Percentiles rank a stretch among this genome's conserved stretches.
Conservation (phyloP, 2,113 vertebrate species). For the Tamias sibiricus region DNA sequence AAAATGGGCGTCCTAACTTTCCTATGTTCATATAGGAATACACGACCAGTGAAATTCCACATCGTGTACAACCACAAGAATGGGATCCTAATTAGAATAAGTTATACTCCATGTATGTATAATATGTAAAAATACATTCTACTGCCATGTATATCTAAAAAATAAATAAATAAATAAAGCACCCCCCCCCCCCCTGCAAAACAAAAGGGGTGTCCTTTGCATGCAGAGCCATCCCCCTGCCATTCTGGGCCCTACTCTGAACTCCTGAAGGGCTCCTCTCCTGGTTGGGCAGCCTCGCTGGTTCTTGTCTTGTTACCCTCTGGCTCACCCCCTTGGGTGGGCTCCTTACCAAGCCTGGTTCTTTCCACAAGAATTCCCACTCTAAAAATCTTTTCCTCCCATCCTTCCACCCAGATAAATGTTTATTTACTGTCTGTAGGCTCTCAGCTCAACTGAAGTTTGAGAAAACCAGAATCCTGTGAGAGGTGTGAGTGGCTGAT, state of each 20-base stretch:
- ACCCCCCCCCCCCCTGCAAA: too few relatives aligned
- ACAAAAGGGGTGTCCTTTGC: not conserved
- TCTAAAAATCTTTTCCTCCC: not conserved
- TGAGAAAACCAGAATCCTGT: constrained; percentile 22
- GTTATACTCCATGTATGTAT: too few relatives aligned
- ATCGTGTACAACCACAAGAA: too few relatives aligned
- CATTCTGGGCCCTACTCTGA: not conserved
- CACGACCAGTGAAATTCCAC: too few relatives aligned
- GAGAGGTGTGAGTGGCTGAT: not conserved
- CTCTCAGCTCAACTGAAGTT: not conserved
- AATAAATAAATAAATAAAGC: too few relatives aligned
- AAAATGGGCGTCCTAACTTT: not conserved
- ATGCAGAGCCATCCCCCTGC: not conserved
- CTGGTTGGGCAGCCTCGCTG: not conserved
- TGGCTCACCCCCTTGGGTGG: fast-evolving
- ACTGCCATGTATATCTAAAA: too few relatives aligned
- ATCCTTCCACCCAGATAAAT: not conserved
- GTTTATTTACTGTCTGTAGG: not conserved
- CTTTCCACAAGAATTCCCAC: not conserved
- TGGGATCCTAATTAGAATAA: too few relatives aligned
- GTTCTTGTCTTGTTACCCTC: not conserved
- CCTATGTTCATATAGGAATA: too few relatives aligned
- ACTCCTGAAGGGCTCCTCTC: not conserved
- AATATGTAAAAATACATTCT: too few relatives aligned
- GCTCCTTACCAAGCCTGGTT: not conserved